phyloP scores from a whole-genome alignment of 2,797 vertebrate species.

The Danio albolineatus region DNA sequence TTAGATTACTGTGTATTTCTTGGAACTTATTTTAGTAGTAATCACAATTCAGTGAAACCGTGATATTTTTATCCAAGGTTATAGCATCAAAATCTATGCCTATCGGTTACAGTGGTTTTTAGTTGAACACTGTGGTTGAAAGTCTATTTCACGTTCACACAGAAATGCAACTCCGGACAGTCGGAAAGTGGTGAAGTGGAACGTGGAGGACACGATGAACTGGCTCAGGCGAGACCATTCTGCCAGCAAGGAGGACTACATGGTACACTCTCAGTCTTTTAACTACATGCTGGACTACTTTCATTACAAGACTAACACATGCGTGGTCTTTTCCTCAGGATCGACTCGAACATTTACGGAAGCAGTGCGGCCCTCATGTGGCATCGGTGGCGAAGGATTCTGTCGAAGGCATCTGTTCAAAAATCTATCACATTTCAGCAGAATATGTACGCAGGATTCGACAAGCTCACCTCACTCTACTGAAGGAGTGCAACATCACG shows the following conservation, averaged over 20 bases:
- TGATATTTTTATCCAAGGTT: too few relatives aligned
- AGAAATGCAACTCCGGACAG: conserved; percentile 97
- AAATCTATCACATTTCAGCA: conserved; percentile 95
- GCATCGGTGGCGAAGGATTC: conserved; percentile 94
- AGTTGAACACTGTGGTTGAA: background rate
- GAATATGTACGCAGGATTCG: conserved; percentile 93
- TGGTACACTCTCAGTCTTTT: conserved; percentile 73
- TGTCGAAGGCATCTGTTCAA: conserved; percentile 97
- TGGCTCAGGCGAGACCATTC: conserved; percentile 97
- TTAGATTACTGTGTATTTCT: too few relatives aligned
- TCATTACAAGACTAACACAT: too few relatives aligned
- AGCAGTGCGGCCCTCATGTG: conserved; percentile 95
- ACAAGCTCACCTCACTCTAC: conserved; percentile 88
- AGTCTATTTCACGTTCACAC: conserved; percentile 4
- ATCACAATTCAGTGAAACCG: too few relatives aligned
- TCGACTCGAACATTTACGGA: conserved; percentile 93
- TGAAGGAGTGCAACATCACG: conserved; percentile 89
- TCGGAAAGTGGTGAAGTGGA: conserved; percentile 98
- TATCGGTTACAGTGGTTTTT: background rate
- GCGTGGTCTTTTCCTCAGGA: conserved; percentile 78
- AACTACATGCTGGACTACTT: background rate
- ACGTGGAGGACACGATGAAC: conserved; percentile 97
- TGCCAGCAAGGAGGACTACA: conserved; percentile 96
- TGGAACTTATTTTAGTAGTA: too few relatives aligned
- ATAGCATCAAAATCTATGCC: too few relatives aligned